Evolutionary conservation across 2,888 invertebrate genomes (phyloP).

Genomic region (Quadroppia sp.): DNA sequence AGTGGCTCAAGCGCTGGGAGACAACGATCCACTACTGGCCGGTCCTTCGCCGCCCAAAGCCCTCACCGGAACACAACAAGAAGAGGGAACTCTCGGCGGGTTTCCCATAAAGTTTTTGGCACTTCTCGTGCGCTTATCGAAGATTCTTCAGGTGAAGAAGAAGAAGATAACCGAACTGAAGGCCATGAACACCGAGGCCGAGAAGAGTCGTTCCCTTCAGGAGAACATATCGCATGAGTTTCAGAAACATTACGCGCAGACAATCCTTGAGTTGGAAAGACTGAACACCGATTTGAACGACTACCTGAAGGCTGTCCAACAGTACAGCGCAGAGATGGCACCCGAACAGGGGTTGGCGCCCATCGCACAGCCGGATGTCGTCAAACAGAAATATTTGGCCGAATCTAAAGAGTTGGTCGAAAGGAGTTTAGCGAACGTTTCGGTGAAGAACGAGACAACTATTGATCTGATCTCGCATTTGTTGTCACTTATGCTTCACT

Average conservation of each 20-base stretch:
- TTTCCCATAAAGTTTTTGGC: constrained; percentile 81
- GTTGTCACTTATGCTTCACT: constrained; percentile 82
- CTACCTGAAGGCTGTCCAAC: constrained; percentile 77
- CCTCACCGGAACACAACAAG: constrained; percentile 46
- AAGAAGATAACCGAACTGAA: constrained; percentile 72
- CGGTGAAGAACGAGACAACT: constrained; percentile 55
- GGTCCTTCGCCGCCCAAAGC: constrained; percentile 50
- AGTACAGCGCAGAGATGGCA: constrained; percentile 76
- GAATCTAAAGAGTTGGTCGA: constrained; percentile 77
- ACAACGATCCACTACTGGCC: constrained; percentile 55
- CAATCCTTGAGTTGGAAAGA: constrained; percentile 79
- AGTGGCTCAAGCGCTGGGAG: constrained; percentile 45
- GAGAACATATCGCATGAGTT: constrained; percentile 77
- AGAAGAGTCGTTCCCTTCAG: constrained; percentile 64
- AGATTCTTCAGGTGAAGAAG: constrained; percentile 76
- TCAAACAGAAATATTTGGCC: constrained; percentile 78
- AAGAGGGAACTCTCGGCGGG: constrained; percentile 65
- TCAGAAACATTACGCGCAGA: constrained; percentile 79
- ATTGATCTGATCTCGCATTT: constrained; percentile 77
- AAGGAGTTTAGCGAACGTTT: constrained; percentile 49
- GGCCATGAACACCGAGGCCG: constrained; percentile 84
- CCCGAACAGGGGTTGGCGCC: constrained; percentile 77
- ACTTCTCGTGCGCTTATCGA: constrained; percentile 72
- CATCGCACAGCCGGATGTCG: constrained; percentile 79
- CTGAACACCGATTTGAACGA: constrained; percentile 83